These are phyloP conservation scores for Nephotettix cincticeps DNA, from an alignment of 1,140 invertebrate genomes.

Conservation along the genomic window DNA sequence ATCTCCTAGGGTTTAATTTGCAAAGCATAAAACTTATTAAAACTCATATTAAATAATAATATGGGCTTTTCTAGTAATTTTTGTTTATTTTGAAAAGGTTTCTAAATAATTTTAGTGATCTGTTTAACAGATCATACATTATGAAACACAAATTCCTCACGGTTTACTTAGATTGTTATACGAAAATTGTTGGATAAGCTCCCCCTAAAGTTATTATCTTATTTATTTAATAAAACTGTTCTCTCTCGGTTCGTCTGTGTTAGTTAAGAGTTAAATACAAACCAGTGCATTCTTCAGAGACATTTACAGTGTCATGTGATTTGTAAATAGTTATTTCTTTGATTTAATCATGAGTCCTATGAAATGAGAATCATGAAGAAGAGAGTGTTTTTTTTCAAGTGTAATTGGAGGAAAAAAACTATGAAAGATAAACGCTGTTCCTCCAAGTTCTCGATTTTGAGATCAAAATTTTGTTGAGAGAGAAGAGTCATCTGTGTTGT, in stretches of 20 bases:
- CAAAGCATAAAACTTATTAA: not conserved
- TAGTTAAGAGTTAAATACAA: too few species aligned
- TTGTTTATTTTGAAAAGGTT: too few species aligned
- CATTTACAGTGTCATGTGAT: not conserved
- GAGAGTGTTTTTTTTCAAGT: not conserved
- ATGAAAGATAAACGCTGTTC: not conserved
- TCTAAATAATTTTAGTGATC: too few species aligned
- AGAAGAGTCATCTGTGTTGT: not conserved
- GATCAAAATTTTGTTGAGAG: not conserved
- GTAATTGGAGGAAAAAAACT: not conserved
- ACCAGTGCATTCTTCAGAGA: not conserved
- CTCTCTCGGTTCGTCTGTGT: too few species aligned
- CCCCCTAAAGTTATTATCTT: too few species aligned
- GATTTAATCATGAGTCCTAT: not conserved
- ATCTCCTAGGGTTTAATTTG: slow-evolving; percentile 8
- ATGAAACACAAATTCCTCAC: too few species aligned
- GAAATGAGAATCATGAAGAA: not conserved
- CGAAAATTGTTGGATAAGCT: too few species aligned
- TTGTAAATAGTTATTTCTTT: slow-evolving; percentile 14
- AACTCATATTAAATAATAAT: not conserved
- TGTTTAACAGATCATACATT: too few species aligned
- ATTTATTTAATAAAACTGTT: too few species aligned
- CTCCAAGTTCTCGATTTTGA: not conserved
- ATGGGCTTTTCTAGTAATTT: not conserved
- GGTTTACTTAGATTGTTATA: too few species aligned